phyloP scores from a whole-genome alignment of 2,888 invertebrate species.

The Pristionchus exspectatus region DNA sequence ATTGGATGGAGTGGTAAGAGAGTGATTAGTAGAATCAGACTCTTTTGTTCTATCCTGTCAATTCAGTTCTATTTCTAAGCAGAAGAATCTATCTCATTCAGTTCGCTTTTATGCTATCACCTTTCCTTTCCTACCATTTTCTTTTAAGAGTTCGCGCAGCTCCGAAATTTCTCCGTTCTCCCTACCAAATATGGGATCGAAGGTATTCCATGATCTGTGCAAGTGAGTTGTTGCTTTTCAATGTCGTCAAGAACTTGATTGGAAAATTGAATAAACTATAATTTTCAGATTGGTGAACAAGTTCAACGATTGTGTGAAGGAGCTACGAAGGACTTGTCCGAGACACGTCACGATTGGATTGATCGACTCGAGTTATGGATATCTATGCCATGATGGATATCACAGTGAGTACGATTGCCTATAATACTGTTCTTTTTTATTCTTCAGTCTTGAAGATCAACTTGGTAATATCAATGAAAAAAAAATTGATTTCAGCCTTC shows the following conservation, averaged over 20 bases:
- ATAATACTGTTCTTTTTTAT: no score
- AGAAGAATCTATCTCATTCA: neutral
- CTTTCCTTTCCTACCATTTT: neutral
- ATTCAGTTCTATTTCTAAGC: neutral
- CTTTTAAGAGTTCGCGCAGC: slow-evolving; percentile 54
- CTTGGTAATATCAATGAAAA: neutral
- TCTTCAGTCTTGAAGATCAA: no score
- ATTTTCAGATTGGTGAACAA: slow-evolving; percentile 73
- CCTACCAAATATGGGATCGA: slow-evolving; percentile 76
- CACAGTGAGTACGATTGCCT: slow-evolving; percentile 67
- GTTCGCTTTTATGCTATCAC: neutral
- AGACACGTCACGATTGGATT: slow-evolving; percentile 77
- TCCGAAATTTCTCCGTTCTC: slow-evolving; percentile 71
- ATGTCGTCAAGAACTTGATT: no score
- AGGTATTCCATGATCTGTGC: slow-evolving; percentile 78
- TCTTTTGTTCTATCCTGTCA: neutral
- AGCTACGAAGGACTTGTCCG: slow-evolving; percentile 69
- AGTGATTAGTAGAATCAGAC: neutral
- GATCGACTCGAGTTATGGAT: slow-evolving; percentile 78
- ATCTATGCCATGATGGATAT: slow-evolving; percentile 78
- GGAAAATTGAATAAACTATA: neutral
- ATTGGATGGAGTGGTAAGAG: slow-evolving; percentile 37
- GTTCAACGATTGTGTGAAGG: slow-evolving; percentile 77
- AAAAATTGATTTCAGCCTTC: slow-evolving; percentile 71
- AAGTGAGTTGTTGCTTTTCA: no score